Conservation (phyloP, 2,888 invertebrate genomes). For the Micropterix aruncella region DNA sequence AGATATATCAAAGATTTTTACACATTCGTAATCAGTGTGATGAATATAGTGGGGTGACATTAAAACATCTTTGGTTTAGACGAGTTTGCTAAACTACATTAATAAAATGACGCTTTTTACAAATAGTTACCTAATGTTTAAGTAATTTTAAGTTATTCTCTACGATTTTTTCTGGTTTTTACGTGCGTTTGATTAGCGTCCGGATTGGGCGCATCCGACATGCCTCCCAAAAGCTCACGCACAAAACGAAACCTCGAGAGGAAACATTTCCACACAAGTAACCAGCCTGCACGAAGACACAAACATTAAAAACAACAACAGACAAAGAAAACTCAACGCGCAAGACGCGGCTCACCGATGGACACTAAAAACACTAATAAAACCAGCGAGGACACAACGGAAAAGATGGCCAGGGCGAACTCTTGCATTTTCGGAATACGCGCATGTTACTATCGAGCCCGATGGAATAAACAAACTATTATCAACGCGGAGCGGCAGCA, state of each 20-base stretch:
- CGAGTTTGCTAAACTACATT: too few species aligned
- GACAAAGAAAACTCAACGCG: not conserved
- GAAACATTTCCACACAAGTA: slow-evolving; percentile 82
- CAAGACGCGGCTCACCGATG: slow-evolving; percentile 8
- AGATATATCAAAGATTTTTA: too few species aligned
- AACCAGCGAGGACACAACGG: slow-evolving; percentile 8
- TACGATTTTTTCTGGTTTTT: slow-evolving; percentile 25
- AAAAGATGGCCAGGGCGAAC: slow-evolving; percentile 8
- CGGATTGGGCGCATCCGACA: slow-evolving; percentile 48
- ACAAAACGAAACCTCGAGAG: slow-evolving; percentile 79
- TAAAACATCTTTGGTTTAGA: too few species aligned
- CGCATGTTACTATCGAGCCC: slow-evolving; percentile 4
- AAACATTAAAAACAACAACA: slow-evolving; percentile 4
- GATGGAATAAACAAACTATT: too few species aligned
- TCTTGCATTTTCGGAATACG: slow-evolving; percentile 9
- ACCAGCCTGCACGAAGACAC: slow-evolving; percentile 65
- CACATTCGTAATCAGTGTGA: too few species aligned
- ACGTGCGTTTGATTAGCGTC: slow-evolving; percentile 44
- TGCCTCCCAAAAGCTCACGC: slow-evolving; percentile 67
- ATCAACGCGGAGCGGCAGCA: too few species aligned
- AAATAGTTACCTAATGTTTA: slow-evolving; percentile 8
- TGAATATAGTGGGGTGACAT: too few species aligned
- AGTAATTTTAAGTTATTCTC: slow-evolving; percentile 19
- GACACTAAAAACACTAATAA: slow-evolving; percentile 9
- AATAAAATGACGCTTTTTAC: too few species aligned